Evolutionary conservation across 1,140 invertebrate species (phyloP), one percentile per base, ranked within the genome.

Genomic region (Phenacoccus solenopsis): DNA sequence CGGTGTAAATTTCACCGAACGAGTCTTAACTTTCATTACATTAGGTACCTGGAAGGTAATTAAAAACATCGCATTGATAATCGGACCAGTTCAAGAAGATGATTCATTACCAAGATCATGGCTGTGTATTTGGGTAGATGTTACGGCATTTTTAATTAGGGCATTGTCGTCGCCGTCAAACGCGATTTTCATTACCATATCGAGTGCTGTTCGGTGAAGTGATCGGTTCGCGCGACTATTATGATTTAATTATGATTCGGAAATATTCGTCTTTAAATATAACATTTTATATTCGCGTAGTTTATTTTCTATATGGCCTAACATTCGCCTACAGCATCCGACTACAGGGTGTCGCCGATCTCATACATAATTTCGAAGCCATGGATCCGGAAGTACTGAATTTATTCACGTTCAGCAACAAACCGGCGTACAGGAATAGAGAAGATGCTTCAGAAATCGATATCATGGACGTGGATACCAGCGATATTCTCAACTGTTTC

Each of bases 401-500:
- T 25, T 25, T 25, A 2, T 9, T 69, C 27, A 22, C 59, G 4
- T 38, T 28, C 56, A 64, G 22, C 57, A 49, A 68, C 28, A 68
- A 59, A 22, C 64, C 61, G 3, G 13, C 35, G 13, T 25, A 25
- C 67, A n/a, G 22, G 59, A 27, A 22, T 30, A 67, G 12, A 35
- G 59, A 49, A 16, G 59, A 70, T 16, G 70, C 35, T 25, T 67
- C 70, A 5, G 25, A 67, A 35, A 67, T 70, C 28, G 59, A 61
- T 13, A 30, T 61, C 61, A 67, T 64, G 59, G 59, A 64, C 12
- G 7, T 64, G 21, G 59, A 64, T 22, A 64, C 59, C 10, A 64
- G 59, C 21, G 67, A 71, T 49, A 35, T 71, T 56, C 12, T 69
- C 27, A 68, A 20, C 9, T 71, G 70, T 10, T 28, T 71, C 38